Conservation (phyloP, 1,140 invertebrate genomes). For the Drosophila azteca region DNA sequence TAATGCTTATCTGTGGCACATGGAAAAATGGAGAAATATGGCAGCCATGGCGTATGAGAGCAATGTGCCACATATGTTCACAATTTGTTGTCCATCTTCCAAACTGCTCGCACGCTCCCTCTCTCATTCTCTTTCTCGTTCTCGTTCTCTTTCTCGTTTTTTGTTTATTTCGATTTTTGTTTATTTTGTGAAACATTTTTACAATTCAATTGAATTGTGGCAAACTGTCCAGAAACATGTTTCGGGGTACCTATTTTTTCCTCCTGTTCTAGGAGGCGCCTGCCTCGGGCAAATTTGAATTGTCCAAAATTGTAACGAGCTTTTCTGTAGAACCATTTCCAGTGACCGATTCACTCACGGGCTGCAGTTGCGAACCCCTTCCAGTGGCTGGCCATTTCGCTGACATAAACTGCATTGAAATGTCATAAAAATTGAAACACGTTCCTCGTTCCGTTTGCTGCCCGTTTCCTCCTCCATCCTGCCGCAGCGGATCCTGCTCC, state of each 20-base stretch:
- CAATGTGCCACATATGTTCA: conserved; percentile 39
- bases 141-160: conserved; percentile 6
- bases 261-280: conserved; percentile 4
- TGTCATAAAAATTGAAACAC: conserved; percentile 82
- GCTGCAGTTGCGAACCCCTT: too few species aligned
- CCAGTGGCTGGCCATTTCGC: conserved; percentile 54
- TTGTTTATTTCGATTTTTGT: conserved; percentile 18
- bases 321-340: conserved; percentile 20
- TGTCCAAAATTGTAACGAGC: conserved; percentile 77
- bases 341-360: background rate
- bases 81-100: conserved; percentile 7
- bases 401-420: conserved; percentile 81
- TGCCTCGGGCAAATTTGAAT: conserved; percentile 67
- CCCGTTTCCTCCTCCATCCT: conserved; percentile 6
- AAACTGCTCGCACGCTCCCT: background rate
- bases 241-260: conserved; percentile 16
- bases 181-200: conserved; percentile 37
- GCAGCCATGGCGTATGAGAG: conserved; percentile 55
- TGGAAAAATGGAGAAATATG: too few species aligned
- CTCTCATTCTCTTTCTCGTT: background rate
- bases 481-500: conserved; percentile 3
- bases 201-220: conserved; percentile 74
- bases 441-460: conserved; percentile 49
- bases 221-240: conserved; percentile 68
- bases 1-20: conserved; percentile 41